Evolutionary conservation across 2,888 invertebrate genomes (phyloP), one percentile per base, ranked within the genome.

Genomic region (Abrostola triplasia): DNA sequence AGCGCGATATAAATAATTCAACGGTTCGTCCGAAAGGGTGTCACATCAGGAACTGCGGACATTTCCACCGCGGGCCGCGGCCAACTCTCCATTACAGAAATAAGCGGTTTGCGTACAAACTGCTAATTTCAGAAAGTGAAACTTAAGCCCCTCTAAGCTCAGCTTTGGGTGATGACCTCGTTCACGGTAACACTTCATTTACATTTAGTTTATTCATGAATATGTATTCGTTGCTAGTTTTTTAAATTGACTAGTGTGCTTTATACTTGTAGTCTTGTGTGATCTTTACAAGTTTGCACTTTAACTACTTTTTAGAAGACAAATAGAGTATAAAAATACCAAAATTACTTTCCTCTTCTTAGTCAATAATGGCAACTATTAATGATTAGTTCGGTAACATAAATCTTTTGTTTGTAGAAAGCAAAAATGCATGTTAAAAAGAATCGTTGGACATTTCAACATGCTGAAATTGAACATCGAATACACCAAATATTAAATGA

Each of bases 121-220:
- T 84, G 83, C 72, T 85, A 85, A 87, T 88, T 85, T 83, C 60
- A 74, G 79, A 84, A 82, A 87, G 87, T 86, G 82, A 82, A 82
- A 83, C 76, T 79, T 79, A 78, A 81, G 79, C 83, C 61, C 59
- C 65, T 74, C 48, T 64, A 73, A 82, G 81, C 80, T 73, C 57
- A 70, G 78, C 73, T 80, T 81, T 73, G 73, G 56, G 57, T 49
- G 70, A 64, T 70, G 66, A 68, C 70, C 70, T 61, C 71, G 67
- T 60, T 66, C 63, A 66, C 57, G 71, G 64, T 58, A 54, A 53
- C 10, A 48, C 36, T 58, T 13, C 37, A 48, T 49, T 47, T 47
- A 47, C 44, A 47, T 47, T 47, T 47, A 47, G 44, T 47, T 44
- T 44, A 44, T 44, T 47, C 24, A 47, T 47, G 44, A 47, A 47